Percentiles rank a stretch among this genome's conserved stretches.
phyloP scores from a whole-genome alignment of 2,888 invertebrate species.

The Anoplius nigerrimus region DNA sequence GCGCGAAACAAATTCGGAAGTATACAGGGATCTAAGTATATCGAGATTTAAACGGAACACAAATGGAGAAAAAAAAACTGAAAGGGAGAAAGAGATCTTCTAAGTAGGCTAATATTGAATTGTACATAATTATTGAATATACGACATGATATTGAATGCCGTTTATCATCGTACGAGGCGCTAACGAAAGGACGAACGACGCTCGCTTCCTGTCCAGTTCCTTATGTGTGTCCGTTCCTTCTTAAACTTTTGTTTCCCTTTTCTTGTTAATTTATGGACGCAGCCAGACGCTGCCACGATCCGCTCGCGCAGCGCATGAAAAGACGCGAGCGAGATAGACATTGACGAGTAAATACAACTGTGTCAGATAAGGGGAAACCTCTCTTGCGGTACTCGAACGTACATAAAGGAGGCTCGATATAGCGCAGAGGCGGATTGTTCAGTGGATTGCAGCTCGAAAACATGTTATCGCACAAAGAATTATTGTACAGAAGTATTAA shows the following conservation, averaged over 20 bases:
- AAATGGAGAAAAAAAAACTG: slow-evolving; percentile 10
- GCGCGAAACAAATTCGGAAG: slow-evolving; percentile 74
- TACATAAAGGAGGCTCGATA: no score
- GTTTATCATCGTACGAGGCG: slow-evolving; percentile 66
- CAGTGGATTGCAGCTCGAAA: no score
- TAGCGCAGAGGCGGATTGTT: no score
- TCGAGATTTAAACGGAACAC: slow-evolving; percentile 37
- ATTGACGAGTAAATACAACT: no score
- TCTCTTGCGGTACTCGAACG: no score
- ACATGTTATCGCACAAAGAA: no score
- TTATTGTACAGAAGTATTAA: no score
- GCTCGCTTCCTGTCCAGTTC: not conserved
- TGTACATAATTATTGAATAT: slow-evolving; percentile 71
- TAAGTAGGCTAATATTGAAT: slow-evolving; percentile 61
- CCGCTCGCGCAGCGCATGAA: no score
- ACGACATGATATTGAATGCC: slow-evolving; percentile 62
- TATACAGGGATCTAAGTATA: slow-evolving; percentile 73
- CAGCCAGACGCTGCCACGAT: not conserved
- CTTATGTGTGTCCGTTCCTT: no score
- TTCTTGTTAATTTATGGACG: slow-evolving; percentile 12
- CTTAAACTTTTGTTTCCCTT: not conserved
- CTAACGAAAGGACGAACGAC: slow-evolving; percentile 43
- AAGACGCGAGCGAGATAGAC: no score
- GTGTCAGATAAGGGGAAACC: no score
- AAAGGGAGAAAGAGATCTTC: slow-evolving; percentile 22